Evolutionary conservation across 2,888 invertebrate species (phyloP), one percentile per base, ranked within the genome.

Genomic region (Apamea anceps): DNA sequence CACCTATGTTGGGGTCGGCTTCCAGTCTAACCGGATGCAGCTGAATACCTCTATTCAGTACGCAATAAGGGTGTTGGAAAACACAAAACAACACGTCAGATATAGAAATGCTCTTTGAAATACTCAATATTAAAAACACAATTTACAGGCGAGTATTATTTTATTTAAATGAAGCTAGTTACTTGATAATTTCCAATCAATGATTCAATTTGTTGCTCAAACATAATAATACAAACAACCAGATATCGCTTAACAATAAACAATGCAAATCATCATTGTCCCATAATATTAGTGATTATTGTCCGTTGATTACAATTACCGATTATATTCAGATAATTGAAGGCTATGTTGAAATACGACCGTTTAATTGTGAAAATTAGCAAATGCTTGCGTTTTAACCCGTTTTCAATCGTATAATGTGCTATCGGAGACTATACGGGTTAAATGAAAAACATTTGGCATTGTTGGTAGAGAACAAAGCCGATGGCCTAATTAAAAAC

Each of bases 381-480:
- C 65, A 8, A 62, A 54, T 76, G 51, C 85, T 80, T 81, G 62
- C 21, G 37, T 70, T 85, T 66, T 57, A 79, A 84, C 54, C 60
- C 28, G 45, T 68, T 77, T 80, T 72, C 18, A 72, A 57, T 1
- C 51, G 42, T 62, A 62, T 75, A 51, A 67, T 37, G 28, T 65
- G 37, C 15, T 73, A 72, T 42, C 65, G 42, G n/a, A 45, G 65
- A 65, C 57, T 57, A 10, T 65, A 37, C 18, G 68, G 48, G 18
- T 62, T 48, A 10, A 70, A 77, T 62, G 25, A 67, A 77, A 66
- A 57, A 51, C 62, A 67, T 74, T 67, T 72, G 2, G 15, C 7
- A 28, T 62, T 57, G 48, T 28, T 37, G n/a, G 15, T 10, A 8
- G 21, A 63, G 54, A 73, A 81, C 62, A 63, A 32, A 72, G 21